phyloP scores from a whole-genome alignment of 2,888 invertebrate genomes.

The Drosophila parthenogenetica region DNA sequence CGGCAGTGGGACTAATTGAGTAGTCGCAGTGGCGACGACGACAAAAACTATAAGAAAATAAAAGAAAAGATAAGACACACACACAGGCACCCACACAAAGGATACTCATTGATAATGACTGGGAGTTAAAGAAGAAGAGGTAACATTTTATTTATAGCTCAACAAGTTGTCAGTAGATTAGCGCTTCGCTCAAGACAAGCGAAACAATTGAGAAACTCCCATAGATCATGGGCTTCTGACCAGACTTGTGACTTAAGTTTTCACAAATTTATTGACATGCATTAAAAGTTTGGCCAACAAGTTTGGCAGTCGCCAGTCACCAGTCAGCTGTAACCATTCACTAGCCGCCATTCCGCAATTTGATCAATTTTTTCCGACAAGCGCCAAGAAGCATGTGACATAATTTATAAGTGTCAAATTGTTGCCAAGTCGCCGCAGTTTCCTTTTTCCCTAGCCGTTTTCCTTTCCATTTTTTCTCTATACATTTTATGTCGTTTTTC shows the following conservation, averaged over 20 bases:
- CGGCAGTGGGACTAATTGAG: conserved; percentile 67
- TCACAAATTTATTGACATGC: conserved; percentile 64
- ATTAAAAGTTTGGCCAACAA: conserved; percentile 66
- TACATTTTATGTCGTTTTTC: conserved; percentile 69
- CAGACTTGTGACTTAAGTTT: conserved; percentile 24
- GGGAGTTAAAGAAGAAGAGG: neutral
- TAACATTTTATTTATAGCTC: conserved; percentile 70
- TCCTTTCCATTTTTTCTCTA: conserved; percentile 12
- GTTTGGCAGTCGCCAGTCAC: conserved; percentile 20
- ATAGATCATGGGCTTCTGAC: conserved; percentile 48
- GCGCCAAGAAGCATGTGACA: conserved; percentile 71
- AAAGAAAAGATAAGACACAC: conserved; percentile 12
- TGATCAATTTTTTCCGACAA: conserved; percentile 56
- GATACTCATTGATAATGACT: conserved; percentile 8
- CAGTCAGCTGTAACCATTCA: conserved; percentile 3
- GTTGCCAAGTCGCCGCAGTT: conserved; percentile 35
- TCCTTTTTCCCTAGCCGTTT: neutral
- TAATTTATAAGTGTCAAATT: conserved; percentile 78
- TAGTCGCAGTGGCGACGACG: conserved; percentile 46
- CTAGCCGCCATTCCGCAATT: conserved; percentile 29
- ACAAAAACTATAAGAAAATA: conserved; percentile 35
- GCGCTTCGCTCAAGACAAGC: conserved; percentile 38
- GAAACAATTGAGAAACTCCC: conserved; percentile 35
- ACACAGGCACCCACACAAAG: conserved; percentile 7
- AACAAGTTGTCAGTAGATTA: conserved; percentile 78